Percentiles rank a stretch among this genome's conserved stretches.
phyloP scores from a whole-genome alignment of 2,797 vertebrate genomes.

The Botia kubotai region DNA sequence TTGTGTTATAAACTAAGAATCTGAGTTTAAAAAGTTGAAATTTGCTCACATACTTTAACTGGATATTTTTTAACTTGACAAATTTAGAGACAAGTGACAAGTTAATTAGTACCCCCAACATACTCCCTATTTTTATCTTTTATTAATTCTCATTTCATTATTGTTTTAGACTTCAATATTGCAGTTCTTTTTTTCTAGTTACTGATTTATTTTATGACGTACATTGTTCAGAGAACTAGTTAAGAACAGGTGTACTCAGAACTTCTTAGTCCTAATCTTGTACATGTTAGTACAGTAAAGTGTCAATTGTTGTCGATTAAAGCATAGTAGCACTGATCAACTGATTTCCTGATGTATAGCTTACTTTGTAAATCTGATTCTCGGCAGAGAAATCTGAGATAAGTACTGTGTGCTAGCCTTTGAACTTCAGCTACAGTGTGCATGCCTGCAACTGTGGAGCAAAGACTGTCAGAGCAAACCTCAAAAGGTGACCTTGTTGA shows the following conservation, averaged over 20 bases:
- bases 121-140: not conserved
- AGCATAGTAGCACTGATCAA: conserved; percentile 28
- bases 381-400: conserved; percentile 45
- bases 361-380: conserved; percentile 46
- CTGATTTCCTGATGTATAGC: conserved; percentile 47
- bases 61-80: not conserved
- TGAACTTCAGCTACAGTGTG: conserved; percentile 51
- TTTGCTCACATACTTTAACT: not conserved
- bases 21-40: not conserved
- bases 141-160: not conserved
- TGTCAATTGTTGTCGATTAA: conserved; percentile 6
- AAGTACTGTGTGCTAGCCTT: conserved; percentile 42
- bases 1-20: not conserved
- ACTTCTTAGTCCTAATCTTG: not conserved
- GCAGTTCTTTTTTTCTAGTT: not conserved
- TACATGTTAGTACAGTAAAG: conserved; percentile 20
- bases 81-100: not conserved
- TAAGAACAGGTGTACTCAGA: not conserved
- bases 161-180: not conserved
- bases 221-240: not conserved
- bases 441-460: conserved; percentile 67
- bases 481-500: conserved; percentile 80
- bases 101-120: not conserved
- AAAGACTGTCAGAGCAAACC: conserved; percentile 70
- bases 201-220: conserved; percentile 23